phyloP scores from a whole-genome alignment of 2,888 invertebrate species.

The Polietes domitor region DNA sequence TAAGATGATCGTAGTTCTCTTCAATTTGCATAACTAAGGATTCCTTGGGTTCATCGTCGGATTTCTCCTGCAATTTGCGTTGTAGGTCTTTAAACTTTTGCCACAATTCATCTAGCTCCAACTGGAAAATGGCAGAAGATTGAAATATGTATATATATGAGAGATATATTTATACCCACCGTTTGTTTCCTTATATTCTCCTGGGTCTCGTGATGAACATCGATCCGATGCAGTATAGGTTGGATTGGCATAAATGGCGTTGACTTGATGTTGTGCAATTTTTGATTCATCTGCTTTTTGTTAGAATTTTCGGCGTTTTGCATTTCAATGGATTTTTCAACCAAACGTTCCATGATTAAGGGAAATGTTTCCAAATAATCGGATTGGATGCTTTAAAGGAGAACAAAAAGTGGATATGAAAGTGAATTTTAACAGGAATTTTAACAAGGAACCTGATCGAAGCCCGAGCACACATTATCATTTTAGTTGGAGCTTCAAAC shows the following conservation, averaged over 20 bases:
- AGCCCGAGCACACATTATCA: too few species aligned
- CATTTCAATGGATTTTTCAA: conserved; percentile 69
- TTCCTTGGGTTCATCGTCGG: conserved; percentile 78
- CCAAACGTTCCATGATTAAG: conserved; percentile 77
- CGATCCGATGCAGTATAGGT: conserved; percentile 76
- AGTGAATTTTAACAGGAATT: too few species aligned
- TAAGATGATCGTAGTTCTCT: conserved; percentile 79
- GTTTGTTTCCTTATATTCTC: conserved; percentile 78
- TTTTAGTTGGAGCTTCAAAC: too few species aligned
- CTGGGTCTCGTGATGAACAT: conserved; percentile 77
- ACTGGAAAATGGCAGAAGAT: conserved; percentile 60
- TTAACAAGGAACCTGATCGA: too few species aligned
- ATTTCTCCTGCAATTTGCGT: conserved; percentile 77
- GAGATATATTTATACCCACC: conserved; percentile 67
- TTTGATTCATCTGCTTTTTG: conserved; percentile 72
- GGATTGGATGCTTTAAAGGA: conserved; percentile 76
- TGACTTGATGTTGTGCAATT: conserved; percentile 72
- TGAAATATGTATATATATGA: background rate
- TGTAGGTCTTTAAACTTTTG: conserved; percentile 79
- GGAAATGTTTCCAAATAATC: conserved; percentile 78
- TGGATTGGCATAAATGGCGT: conserved; percentile 75
- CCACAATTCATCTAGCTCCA: conserved; percentile 78
- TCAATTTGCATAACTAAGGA: conserved; percentile 79
- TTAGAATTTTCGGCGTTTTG: conserved; percentile 56
- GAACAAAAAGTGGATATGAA: too few species aligned